Evolutionary conservation across 2,888 invertebrate genomes (phyloP), one percentile per base, ranked within the genome.

Genomic region (Germaria angustata): DNA sequence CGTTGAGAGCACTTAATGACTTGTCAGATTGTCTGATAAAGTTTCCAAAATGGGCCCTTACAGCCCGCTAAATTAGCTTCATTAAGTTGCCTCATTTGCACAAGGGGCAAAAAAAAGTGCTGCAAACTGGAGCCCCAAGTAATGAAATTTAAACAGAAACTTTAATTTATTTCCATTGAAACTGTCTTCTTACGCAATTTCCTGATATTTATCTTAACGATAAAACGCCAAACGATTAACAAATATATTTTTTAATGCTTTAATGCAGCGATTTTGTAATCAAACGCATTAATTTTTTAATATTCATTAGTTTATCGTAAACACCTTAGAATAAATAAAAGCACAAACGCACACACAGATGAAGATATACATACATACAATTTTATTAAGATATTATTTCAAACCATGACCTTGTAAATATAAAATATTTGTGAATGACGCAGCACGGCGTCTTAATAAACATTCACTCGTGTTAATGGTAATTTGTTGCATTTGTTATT

Each of bases 371-470:
- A n/a, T n/a, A n/a, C n/a, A n/a, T n/a, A n/a, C n/a, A n/a, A n/a
- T n/a, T 6, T 28, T 28, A 11, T 39, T n/a, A n/a, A 39, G 13
- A 39, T 77, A 77, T 69, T 44, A 5, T n/a, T 34, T 41, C 36
- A 53, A 69, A 41, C 69, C 69, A 69, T 59, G 59, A 69, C 69
- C 77, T 77, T 61, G 53, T 77, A 9, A 2, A 49, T 77, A 13
- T 9, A 28, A 28, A 28, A 28, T 28, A 41, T 61, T 68, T 69
- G 1, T 55, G 34, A 55, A 55, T 55, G 24, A 66, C 65, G 36
- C 41, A 49, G 13, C 15, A 34, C 22, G 34, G 13, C 6, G 8
- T 28, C 20, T 20, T 32, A 76, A 20, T 36, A 36, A 57, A 49
- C 20, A 49, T 49, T 66, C 13, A 28, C 17, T 57, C 11, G 5